These are phyloP conservation scores for Papilio glaucus DNA, from an alignment of 1,140 invertebrate species.

Conservation along the genomic window DNA sequence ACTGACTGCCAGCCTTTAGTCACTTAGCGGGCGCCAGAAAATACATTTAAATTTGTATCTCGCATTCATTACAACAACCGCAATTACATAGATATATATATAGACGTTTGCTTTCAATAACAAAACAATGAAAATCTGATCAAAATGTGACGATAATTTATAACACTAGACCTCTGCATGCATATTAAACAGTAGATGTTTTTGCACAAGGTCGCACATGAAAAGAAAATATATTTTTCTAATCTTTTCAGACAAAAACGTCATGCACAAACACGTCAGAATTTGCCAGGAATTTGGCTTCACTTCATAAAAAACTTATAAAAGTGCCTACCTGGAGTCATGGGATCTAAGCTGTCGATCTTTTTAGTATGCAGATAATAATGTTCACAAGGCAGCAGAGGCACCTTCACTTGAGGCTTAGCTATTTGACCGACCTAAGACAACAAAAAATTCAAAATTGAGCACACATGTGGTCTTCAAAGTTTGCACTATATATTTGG, in stretches of 20 bases:
- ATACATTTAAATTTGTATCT: background rate
- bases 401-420: conserved; percentile 93
- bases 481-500: too few species aligned
- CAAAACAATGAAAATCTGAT: too few species aligned
- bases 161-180: too few species aligned
- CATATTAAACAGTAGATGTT: too few species aligned
- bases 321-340: conserved; percentile 85
- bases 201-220: too few species aligned
- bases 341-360: conserved; percentile 87
- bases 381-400: conserved; percentile 96
- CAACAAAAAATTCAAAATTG: background rate
- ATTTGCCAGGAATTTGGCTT: background rate
- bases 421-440: conserved; percentile 90
- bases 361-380: conserved; percentile 95
- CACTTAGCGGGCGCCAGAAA: background rate
- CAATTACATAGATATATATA: too few species aligned
- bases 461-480: too few species aligned
- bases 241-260: too few species aligned
- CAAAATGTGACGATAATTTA: too few species aligned
- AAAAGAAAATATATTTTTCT: too few species aligned
- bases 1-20: background rate
- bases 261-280: background rate
- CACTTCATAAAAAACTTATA: background rate
- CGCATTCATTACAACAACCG: too few species aligned
- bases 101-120: too few species aligned